Percentiles rank a stretch among this genome's conserved stretches.
Conservation (phyloP, 2,113 vertebrate genomes). For the Sylvia atricapilla region DNA sequence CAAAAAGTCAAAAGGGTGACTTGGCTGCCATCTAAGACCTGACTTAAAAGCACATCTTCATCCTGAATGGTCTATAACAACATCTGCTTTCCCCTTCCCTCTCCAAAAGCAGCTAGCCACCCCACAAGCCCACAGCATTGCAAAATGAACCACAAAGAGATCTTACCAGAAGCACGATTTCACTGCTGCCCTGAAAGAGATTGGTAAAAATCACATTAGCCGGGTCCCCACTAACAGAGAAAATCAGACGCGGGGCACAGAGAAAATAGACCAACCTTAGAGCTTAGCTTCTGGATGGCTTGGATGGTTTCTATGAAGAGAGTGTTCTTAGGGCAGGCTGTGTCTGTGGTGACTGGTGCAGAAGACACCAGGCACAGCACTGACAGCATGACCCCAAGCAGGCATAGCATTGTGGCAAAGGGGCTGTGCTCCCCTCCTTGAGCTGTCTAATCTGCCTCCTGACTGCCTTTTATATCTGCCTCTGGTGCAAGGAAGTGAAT, state of each 20-base stretch:
- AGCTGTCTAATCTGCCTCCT: neutral
- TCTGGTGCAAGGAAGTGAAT: conserved; percentile 49
- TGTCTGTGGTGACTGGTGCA: fast-evolving
- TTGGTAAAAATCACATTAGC: neutral
- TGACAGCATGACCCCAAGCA: neutral
- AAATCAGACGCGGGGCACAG: fast-evolving
- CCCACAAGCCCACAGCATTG: neutral
- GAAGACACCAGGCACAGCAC: neutral
- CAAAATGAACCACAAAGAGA: neutral
- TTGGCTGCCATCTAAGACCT: neutral
- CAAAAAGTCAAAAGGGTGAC: fast-evolving
- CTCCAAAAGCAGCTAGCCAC: neutral
- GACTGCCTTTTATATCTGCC: neutral
- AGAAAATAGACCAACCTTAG: neutral
- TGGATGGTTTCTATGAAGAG: neutral
- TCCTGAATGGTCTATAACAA: neutral
- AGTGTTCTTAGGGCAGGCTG: fast-evolving
- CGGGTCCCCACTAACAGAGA: neutral
- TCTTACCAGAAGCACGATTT: neutral
- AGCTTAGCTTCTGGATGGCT: fast-evolving
- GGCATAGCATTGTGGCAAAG: neutral
- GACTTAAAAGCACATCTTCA: neutral
- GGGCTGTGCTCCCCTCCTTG: neutral
- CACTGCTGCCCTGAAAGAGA: neutral
- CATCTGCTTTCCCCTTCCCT: neutral